Evolutionary conservation across 2,113 vertebrate genomes (phyloP), one percentile per base, ranked within the genome.

Genomic region (Tetrao urogallus): DNA sequence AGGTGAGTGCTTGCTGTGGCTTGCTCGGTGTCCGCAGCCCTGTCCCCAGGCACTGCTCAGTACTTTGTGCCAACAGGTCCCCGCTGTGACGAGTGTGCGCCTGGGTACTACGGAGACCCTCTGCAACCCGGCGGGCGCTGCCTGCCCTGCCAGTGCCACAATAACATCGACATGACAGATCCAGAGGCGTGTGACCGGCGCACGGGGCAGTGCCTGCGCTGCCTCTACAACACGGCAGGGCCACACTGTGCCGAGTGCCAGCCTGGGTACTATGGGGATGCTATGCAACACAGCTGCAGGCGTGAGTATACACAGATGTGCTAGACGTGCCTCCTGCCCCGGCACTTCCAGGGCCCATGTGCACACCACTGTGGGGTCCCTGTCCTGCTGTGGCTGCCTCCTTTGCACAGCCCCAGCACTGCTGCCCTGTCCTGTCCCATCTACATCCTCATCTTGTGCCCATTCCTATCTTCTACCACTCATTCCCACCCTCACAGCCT

Each of bases 51-150:
- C 54, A 36, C 74, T 85, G 48, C 87, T 63, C 63, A 82, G 25
- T 0, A 0, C 36, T 58, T 54, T 90, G 38, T 95, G 66, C 65
- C 54, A 0, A 30, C 96, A 99, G 99, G 99, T 78, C 96, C 97
- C 4, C 98, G 98, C 25, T 99, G 99, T 40, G 99, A 99, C 2
- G 97, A 99, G 91, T 99, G 99, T 89, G 98, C 99, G n/a, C 98
- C 99, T 0, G 99, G 99, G 80, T 98, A 99, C 95, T 99, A 98
- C 5, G 99, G 99, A n/a, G 98, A 99, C 95, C 99, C 99, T 4
- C 97, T 97, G 48, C 98, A 98, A 94, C 97, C 97, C 0, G 98
- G 98, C 0, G 99, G 99, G 22, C 98, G 57, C 83, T 99, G 99
- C 96, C 98, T 98, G 90, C 98, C 97, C 1, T 99, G 99, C 90